Base-by-base conservation (phyloP, 1,140 invertebrate genomes). In the Globodera rostochiensis region DNA sequence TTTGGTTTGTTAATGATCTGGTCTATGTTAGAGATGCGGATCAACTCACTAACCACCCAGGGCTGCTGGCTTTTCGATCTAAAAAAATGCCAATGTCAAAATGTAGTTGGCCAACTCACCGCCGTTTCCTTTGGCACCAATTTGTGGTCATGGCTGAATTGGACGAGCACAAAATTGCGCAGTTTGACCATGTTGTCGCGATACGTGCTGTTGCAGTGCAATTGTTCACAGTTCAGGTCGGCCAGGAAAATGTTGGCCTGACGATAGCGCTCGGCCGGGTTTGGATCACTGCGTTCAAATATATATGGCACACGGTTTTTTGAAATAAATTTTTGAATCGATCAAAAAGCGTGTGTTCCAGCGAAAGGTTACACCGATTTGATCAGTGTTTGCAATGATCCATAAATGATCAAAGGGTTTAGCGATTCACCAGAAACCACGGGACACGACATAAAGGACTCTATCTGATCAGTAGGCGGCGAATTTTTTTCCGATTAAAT, bases 171-270 rank as follows among this genome's bases (percentile, higher is more conserved):
- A 82, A 99, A 94, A 87, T 95, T 94, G 75, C 94, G 91, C 73
- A 99, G 90, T 80, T 92, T 93, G 78, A 93, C 90, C 47, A 99
- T 90, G 90, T 97, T 98, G 3, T 92, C 88, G 76, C 93, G 93
- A 87, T 94, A 94, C 0, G 86, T 90, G 64, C 87, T 75, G 88
- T 93, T 93, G 81, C 90, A 92, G 45, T 53, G 74, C 83, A 87
- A 45, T 45, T 90, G 88, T 90, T 98, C 97, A 90, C 98, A 98
- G 91, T 99, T 99, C 66, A 99, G 97, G 83, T 99, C 96, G 0
- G 96, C 93, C 6, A 99, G 90, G 89, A 99, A 99, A 45, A 94
- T 92, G 90, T 95, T 98, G 53, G 93, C 92, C 6, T 92, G 88
- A 81, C 92, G 93, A 90, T 99, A 98, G 53, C 91, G 91, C 5